Evolutionary conservation across 2,797 vertebrate genomes (phyloP), one percentile per base, ranked within the genome.

Genomic region (Huso huso): DNA sequence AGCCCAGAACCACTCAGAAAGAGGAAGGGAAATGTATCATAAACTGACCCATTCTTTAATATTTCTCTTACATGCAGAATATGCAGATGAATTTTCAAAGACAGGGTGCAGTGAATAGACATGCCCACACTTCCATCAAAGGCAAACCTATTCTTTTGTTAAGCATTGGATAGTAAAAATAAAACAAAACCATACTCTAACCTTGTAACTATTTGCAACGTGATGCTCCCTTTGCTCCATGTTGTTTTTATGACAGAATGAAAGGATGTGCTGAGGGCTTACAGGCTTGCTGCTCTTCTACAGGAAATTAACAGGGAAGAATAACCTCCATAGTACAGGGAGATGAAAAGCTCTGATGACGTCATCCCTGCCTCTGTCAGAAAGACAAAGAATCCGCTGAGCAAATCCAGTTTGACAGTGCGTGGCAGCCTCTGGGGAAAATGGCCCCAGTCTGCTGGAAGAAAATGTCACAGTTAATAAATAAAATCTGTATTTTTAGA

Each of bases 301-400:
- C 65, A 72, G 77, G 81, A 86, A 84, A 82, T 76, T 72, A 71
- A 76, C 83, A 80, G 69, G 68, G 66, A 83, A 76, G 71, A 79
- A 75, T 8, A 73, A 73, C 62, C 9, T 73, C 53, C 7, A 72
- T 15, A 76, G 75, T 76, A 75, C 62, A 74, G 15, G 23, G 23
- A 71, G 79, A 74, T 73, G 74, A 73, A 73, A 76, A 62, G 73
- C 72, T 75, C 70, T 70, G 73, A 72, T 79, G 65, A 75, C 76
- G 77, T 74, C 74, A 75, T 74, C 78, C 79, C 73, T 77, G 66
- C 59, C 63, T 67, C 63, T 69, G 59, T 73, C 66, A 82, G 23
- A 48, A 59, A 63, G 58, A 68, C 67, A 64, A 62, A 62, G 48
- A 15, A 64, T 58, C 48, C 23, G 52, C 62, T 70, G 71, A 81